phyloP scores from a whole-genome alignment of 2,113 vertebrate species.

The Eupsittula cactorum region DNA sequence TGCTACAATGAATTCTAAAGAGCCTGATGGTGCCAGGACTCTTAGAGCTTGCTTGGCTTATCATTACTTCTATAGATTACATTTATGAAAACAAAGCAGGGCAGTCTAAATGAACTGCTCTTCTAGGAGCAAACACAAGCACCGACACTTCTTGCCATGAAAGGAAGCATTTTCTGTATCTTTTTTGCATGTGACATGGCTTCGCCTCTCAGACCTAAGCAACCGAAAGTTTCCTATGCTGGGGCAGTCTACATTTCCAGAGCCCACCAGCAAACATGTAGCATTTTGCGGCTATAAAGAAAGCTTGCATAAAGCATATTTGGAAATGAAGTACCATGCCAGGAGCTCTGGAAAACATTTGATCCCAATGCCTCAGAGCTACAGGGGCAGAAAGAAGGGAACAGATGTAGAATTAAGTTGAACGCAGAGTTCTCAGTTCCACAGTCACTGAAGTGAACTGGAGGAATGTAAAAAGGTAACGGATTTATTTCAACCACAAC shows the following conservation, averaged over 20 bases:
- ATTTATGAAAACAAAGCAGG: slow-evolving; percentile 18
- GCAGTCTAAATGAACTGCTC: not conserved
- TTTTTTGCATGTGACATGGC: not conserved
- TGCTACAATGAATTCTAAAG: slow-evolving; percentile 32
- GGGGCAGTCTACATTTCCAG: not conserved
- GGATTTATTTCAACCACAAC: not conserved
- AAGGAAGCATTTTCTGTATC: not conserved
- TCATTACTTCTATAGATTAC: slow-evolving; percentile 13
- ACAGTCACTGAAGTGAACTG: not conserved
- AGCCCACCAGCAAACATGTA: fast-evolving
- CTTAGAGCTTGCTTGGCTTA: slow-evolving; percentile 12
- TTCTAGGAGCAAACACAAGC: not conserved
- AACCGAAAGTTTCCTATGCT: not conserved
- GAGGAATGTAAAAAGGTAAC: slow-evolving; percentile 25
- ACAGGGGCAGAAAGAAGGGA: not conserved
- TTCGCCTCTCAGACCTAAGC: not conserved
- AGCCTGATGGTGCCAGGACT: not conserved
- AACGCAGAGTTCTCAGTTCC: not conserved
- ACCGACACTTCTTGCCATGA: not conserved
- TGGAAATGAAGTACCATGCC: not conserved
- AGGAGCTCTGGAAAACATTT: slow-evolving; percentile 29
- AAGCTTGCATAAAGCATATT: not conserved
- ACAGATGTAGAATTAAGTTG: slow-evolving; percentile 41
- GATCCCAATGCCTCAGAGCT: slow-evolving; percentile 14
- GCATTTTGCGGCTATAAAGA: not conserved